Evolutionary conservation across 2,888 invertebrate genomes (phyloP).

Genomic region (Pristionchus exspectatus): DNA sequence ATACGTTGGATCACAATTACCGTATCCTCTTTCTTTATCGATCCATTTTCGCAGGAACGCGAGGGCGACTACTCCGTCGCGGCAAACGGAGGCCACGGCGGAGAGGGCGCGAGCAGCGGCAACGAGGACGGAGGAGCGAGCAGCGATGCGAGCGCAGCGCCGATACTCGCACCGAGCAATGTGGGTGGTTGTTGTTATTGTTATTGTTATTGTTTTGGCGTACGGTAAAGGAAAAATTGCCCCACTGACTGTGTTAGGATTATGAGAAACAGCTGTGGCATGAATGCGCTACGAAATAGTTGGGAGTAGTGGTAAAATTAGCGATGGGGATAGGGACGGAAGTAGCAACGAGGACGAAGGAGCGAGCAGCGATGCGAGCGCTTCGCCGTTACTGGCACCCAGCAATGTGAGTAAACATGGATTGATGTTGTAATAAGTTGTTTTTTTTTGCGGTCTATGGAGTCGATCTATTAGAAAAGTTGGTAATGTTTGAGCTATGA

Average conservation of each 20-base stretch:
- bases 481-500: background rate
- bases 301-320: background rate
- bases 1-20: background rate
- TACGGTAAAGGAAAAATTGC: too few species aligned
- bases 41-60: background rate
- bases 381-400: constrained; percentile 12
- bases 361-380: background rate
- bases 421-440: too few species aligned
- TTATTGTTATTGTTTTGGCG: too few species aligned
- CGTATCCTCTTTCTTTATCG: background rate
- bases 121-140: constrained; percentile 14
- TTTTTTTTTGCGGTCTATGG: background rate
- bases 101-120: background rate
- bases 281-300: background rate
- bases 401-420: constrained; percentile 41
- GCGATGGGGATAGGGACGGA: background rate
- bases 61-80: background rate
- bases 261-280: background rate
- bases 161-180: constrained; percentile 35
- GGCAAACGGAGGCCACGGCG: background rate
- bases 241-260: background rate
- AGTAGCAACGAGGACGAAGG: constrained; percentile 29
- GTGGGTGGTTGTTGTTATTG: background rate
- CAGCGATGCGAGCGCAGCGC: constrained; percentile 6
- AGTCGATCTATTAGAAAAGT: background rate